Evolutionary conservation across 2,113 vertebrate species (phyloP), one percentile per base, ranked within the genome.

Genomic region (Talpa occidentalis): DNA sequence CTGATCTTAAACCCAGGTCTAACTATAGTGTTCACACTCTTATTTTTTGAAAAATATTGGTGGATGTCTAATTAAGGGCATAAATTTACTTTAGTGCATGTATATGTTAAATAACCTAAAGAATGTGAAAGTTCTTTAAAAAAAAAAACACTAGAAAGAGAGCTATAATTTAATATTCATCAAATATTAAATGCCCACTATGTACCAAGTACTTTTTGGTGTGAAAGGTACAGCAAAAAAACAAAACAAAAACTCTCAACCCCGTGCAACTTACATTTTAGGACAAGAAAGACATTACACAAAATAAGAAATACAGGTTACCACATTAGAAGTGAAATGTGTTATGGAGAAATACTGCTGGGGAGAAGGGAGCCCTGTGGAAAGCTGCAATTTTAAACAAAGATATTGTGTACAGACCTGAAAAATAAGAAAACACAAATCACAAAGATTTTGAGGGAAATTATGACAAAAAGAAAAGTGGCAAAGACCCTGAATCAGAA

Each of bases 301-400:
- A n/a, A 89, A 91, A 91, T 42, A 86, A 86, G 59, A 81, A 64
- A 79, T 21, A 64, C 10, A 26, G 88, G 47, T 84, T 44, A 92
- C 66, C 59, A 66, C 2, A 2, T 64, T 90, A 78, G 10, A 87
- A 92, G 52, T 77, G 84, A 77, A 85, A 87, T 73, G 42, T 62
- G 47, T 16, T 28, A 52, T 44, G 22, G 67, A 86, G 60, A 95
- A n/a, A n/a, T n/a, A n/a, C 44, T 44, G 44, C 10, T 44, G 44
- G 5, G 44, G 10, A 44, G 26, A 28, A 35, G 17, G 12, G n/a
- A 28, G 32, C 60, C 9, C 32, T 40, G 62, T 52, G 72, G 77
- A 90, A 11, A 84, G 62, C 21, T 73, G 24, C 28, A 22, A 76
- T 66, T 47, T 60, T 66, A 78, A 81, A 44, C 88, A n/a, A n/a